Evolutionary conservation across 2,888 invertebrate genomes (phyloP), one percentile per base, ranked within the genome.

Genomic region (Lysandra coridon): DNA sequence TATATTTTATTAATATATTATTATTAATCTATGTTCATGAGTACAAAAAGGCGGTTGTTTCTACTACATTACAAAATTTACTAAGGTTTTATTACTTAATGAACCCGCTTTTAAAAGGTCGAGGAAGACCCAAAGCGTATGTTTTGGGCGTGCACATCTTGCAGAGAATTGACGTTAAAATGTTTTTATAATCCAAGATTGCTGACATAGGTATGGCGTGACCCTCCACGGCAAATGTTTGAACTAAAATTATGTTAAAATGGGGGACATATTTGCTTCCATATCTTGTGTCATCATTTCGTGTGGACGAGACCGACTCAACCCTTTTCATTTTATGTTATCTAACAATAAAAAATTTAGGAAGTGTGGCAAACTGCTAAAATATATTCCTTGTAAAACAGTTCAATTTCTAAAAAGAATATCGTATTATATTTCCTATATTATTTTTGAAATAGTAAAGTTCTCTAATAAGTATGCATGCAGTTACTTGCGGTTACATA

Each of bases 201-300:
- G 75, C 75, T 75, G 75, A 75, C 75, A 49, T 49, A 49, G 75
- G 44, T 44, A 44, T 49, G 44, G 23, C 75, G 49, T 75, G 40
- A 75, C 75, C 75, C 49, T 75, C 30, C 49, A 49, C 30, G 23
- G 75, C 30, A 44, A 44, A 75, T 75, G 75, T 75, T 75, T 75
- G 75, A 49, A 75, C 75, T 75, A 75, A 75, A 75, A 75, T 75
- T 75, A 75, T 75, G 75, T 44, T 49, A 75, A 75, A 75, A 75
- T 53, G 49, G 44, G 23, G 75, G 75, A 10, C 75, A 75, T 49
- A 44, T 75, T 75, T 75, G 75, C 75, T 75, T 49, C 75, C 49
- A 75, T 44, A 44, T 75, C 75, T 49, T 49, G 49, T 75, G 44
- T 44, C 49, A 23, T 75, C 75, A 75, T 75, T 75, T 53, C 12